Conservation (phyloP, 35 echinoderm and acorn worm species). For the Acanthaster planci region DNA sequence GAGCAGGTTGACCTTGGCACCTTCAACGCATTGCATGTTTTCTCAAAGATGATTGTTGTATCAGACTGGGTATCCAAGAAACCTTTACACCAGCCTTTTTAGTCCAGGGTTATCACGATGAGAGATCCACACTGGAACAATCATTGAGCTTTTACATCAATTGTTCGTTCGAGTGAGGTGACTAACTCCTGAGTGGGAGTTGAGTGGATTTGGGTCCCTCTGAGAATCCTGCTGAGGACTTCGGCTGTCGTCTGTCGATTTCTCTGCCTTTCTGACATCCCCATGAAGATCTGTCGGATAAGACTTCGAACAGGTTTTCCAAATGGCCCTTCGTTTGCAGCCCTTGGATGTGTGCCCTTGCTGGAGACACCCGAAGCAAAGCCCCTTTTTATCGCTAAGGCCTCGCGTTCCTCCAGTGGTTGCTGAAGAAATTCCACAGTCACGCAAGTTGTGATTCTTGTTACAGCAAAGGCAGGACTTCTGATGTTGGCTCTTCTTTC, state of each 20-base stretch:
- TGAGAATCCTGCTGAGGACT: no score
- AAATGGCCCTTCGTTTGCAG: neutral
- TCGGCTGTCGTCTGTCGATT: no score
- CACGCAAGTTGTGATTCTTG: no score
- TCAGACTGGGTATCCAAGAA: slow-evolving; percentile 41
- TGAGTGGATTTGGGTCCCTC: neutral
- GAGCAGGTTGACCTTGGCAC: slow-evolving; percentile 8
- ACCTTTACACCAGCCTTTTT: slow-evolving; percentile 32
- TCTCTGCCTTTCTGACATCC: neutral
- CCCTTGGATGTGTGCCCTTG: neutral
- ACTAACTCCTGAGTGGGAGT: slow-evolving; percentile 3
- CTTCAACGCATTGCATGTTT: neutral
- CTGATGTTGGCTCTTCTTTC: no score
- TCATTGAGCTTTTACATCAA: slow-evolving; percentile 37
- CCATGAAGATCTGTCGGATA: slow-evolving; percentile 31
- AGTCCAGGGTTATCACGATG: neutral
- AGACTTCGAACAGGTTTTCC: neutral
- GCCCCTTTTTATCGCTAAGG: neutral
- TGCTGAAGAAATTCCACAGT: no score
- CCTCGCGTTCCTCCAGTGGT: no score
- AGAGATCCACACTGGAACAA: slow-evolving; percentile 41
- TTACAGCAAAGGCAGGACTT: no score
- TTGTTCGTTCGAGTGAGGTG: neutral
- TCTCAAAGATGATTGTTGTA: slow-evolving; percentile 9
- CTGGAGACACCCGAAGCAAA: neutral